A percentile compares a stretch with the other conserved stretches of the same genome.
Conservation (phyloP, 2,797 vertebrate genomes). For the Girardinus metallicus region DNA sequence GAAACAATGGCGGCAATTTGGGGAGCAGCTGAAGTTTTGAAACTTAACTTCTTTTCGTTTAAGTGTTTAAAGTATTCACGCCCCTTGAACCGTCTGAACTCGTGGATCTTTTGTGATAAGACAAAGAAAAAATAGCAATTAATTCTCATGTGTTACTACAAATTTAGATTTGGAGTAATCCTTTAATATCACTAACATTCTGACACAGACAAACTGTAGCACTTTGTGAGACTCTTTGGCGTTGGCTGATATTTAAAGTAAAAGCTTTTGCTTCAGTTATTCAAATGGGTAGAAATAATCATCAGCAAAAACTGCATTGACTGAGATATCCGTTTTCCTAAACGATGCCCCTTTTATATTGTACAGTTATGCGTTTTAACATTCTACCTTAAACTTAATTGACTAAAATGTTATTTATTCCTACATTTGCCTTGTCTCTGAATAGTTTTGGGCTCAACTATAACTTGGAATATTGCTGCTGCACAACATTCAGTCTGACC, state of each 20-base stretch:
- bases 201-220: too few relatives aligned
- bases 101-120: not conserved
- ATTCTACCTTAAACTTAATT: not conserved
- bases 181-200: too few relatives aligned
- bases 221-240: too few relatives aligned
- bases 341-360: not conserved
- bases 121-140: not conserved
- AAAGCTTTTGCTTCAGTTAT: too few relatives aligned
- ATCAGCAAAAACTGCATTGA: too few relatives aligned
- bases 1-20: slow-evolving; percentile 16
- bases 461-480: not conserved
- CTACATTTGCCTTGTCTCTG: not conserved
- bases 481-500: not conserved
- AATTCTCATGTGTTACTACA: not conserved
- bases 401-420: not conserved
- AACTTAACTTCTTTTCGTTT: not conserved
- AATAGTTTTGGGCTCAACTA: not conserved
- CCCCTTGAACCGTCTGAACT: not conserved
- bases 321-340: too few relatives aligned
- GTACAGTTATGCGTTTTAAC: not conserved
- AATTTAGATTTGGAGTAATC: not conserved
- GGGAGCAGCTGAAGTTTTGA: not conserved
- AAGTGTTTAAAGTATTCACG: not conserved
- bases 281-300: too few relatives aligned
- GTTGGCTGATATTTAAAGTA: too few relatives aligned